Evolutionary conservation across 2,888 invertebrate species (phyloP), one percentile per base, ranked within the genome.

Genomic region (Heliconius sara): DNA sequence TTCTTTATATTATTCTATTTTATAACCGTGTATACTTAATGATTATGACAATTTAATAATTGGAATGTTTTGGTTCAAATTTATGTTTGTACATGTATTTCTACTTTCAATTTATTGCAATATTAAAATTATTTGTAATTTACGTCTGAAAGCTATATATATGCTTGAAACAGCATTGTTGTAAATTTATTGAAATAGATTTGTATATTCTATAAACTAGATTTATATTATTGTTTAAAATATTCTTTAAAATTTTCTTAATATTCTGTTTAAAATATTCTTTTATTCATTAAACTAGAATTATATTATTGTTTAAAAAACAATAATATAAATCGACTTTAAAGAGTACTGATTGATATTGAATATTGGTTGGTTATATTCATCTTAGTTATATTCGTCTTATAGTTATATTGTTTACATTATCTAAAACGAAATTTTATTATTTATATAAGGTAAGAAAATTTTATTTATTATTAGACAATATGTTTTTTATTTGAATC

Each of bases 81-180:
- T 52, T 73, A 34, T 12, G 34, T 57, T 72, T 22, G n/a, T 30
- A 72, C 22, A 57, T 72, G 13, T 73, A n/a, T 19, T n/a, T 60
- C 30, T 13, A 57, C 1, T 60, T 72, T 30, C 47, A 16, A n/a
- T 34, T 16, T 7, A 60, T 60, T 60, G n/a, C 25, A 57, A n/a
- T 73, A 34, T 73, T 30, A 60, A 60, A 19, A 12, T 57, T 25
- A 73, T 73, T 73, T 60, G 73, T 73, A n/a, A 73, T 73, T 60
- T 73, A 73, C n/a, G 73, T 60, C 73, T 39, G 25, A 25, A n/a
- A 0, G 22, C 13, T n/a, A 43, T 19, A 47, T 47, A 47, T 47
- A 47, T 43, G 43, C 6, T 52, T 52, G 5, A 52, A 52, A 52
- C 19, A 5, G 19, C 19, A 52, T 52, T 52, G 52, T 19, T 19